Evolutionary conservation across 2,113 vertebrate species (phyloP).

Genomic region (Catharus bicknelli): DNA sequence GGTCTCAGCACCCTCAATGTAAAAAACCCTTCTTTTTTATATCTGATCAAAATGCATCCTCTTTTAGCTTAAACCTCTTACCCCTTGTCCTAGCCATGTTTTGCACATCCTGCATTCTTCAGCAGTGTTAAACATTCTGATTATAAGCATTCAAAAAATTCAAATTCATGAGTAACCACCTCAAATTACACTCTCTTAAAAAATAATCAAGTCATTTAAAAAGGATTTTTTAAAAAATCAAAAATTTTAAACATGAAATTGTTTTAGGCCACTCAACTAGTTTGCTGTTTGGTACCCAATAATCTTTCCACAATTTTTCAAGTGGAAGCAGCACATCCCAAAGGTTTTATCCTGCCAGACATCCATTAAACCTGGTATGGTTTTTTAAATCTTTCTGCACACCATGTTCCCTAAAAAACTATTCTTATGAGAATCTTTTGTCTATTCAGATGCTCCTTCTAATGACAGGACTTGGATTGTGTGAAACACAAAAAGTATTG

Average conservation of each 20-base stretch:
- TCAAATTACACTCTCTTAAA: neutral
- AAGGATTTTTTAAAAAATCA: neutral
- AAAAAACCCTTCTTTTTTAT: neutral
- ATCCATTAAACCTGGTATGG: neutral
- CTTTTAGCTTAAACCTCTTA: neutral
- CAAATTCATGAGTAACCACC: neutral
- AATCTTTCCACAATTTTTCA: neutral
- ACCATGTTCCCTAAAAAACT: neutral
- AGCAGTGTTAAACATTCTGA: neutral
- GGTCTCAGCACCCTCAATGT: fast-evolving
- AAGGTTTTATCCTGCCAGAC: neutral
- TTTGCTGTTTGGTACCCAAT: neutral
- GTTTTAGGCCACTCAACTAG: neutral
- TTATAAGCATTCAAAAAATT: neutral
- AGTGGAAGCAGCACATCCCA: neutral
- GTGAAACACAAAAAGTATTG: neutral
- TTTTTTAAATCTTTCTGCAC: neutral
- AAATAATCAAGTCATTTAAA: neutral
- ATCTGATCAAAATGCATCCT: neutral
- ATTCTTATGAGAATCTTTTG: neutral
- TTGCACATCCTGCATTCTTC: neutral
- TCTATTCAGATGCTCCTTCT: neutral
- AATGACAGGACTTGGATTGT: neutral
- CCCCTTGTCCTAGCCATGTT: neutral
- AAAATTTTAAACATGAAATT: neutral